Conservation (phyloP, 2,113 vertebrate genomes). For the Neomonachus schauinslandi region DNA sequence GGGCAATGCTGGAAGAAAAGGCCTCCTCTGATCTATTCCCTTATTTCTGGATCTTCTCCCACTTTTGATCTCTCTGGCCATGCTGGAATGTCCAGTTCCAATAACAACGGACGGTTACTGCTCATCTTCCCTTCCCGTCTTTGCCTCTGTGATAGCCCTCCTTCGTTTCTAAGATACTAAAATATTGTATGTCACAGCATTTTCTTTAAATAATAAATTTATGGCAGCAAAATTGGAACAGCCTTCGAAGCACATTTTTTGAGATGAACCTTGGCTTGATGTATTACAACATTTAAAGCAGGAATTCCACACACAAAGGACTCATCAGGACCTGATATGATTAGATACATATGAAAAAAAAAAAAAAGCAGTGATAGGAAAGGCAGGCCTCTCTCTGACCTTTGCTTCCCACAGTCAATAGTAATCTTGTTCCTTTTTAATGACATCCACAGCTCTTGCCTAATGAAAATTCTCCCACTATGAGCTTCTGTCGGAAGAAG, state of each 20-base stretch:
- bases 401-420: constrained; percentile 50
- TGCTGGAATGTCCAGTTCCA: background rate
- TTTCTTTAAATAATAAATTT: constrained; percentile 81
- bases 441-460: constrained; percentile 2
- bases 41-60: background rate
- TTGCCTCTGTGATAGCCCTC: constrained; percentile 52
- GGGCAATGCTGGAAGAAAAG: background rate
- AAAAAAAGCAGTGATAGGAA: background rate
- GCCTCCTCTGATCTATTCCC: background rate
- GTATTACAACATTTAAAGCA: constrained; percentile 64
- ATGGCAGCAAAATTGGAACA: constrained; percentile 57
- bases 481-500: background rate
- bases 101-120: background rate
- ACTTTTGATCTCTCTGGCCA: background rate
- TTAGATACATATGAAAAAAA: constrained; percentile 53
- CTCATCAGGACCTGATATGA: constrained; percentile 60
- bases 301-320: constrained; percentile 34
- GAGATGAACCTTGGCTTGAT: constrained; percentile 66
- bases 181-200: constrained; percentile 69
- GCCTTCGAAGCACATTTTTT: constrained; percentile 67
- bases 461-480: constrained; percentile 44
- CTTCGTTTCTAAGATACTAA: constrained; percentile 73
- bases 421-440: constrained; percentile 52
- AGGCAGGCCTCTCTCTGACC: constrained; percentile 51
- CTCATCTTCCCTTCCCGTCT: background rate